A percentile compares a stretch with the other conserved stretches of the same genome.
Evolutionary conservation across 2,797 vertebrate genomes (phyloP).

Genomic region (Myotis myotis): DNA sequence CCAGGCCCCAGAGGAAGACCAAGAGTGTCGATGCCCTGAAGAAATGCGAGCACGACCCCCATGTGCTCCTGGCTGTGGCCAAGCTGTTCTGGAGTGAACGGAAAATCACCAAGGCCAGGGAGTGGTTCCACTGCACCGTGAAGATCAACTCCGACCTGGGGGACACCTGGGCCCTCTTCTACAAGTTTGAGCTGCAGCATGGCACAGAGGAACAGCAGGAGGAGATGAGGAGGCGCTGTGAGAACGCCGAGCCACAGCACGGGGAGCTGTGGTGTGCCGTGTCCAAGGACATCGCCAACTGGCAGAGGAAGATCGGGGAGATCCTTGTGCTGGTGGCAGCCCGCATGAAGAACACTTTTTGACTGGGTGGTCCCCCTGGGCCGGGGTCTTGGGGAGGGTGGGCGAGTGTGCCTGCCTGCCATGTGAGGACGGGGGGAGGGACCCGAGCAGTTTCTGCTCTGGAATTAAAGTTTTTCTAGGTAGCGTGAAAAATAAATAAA

Average conservation of each 20-base stretch:
- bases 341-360: conserved; percentile 96
- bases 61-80: conserved; percentile 96
- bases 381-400: rapidly evolving
- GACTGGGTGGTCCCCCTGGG: not conserved
- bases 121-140: conserved; percentile 98
- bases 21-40: conserved; percentile 98
- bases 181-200: conserved; percentile 97
- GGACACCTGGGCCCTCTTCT: conserved; percentile 97
- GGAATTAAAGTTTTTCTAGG: no score
- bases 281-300: conserved; percentile 97
- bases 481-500: no score
- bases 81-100: conserved; percentile 99
- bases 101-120: conserved; percentile 97
- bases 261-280: conserved; percentile 98
- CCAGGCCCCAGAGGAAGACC: conserved; percentile 96
- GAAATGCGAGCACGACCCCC: conserved; percentile 99
- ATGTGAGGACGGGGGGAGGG: not conserved
- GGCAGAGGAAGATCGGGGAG: conserved; percentile 98
- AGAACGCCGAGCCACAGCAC: conserved; percentile 95
- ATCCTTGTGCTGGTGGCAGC: conserved; percentile 92
- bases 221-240: conserved; percentile 95
- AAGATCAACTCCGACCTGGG: conserved; percentile 98
- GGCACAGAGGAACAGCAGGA: conserved; percentile 98
- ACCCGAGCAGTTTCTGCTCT: no score
- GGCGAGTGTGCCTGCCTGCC: not conserved